Conservation (phyloP, 2,888 invertebrate species). For the Scaptodrosophila latifasciaeformis region DNA sequence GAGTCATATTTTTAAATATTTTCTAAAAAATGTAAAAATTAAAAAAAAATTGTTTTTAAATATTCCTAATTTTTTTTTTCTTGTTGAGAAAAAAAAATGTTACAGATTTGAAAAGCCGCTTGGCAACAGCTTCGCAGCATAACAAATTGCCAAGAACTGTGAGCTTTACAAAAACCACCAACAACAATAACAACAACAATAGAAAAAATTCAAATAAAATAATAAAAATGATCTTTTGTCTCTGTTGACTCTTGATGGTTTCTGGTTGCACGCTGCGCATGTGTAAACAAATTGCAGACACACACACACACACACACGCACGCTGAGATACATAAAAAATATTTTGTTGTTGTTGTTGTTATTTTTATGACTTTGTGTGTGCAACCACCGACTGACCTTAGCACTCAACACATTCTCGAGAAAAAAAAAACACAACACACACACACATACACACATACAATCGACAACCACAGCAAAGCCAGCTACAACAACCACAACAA, state of each 20-base stretch:
- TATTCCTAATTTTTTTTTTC: too few species aligned
- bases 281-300: slow-evolving; percentile 40
- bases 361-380: too few species aligned
- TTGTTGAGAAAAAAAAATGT: too few species aligned
- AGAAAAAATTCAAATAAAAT: neutral
- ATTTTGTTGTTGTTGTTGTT: too few species aligned
- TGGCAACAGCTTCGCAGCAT: slow-evolving; percentile 1
- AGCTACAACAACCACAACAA: neutral
- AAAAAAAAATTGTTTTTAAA: too few species aligned
- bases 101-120: too few species aligned
- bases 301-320: slow-evolving; percentile 15
- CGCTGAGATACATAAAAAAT: neutral
- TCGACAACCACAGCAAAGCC: too few species aligned
- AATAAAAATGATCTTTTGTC: slow-evolving; percentile 9
- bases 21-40: too few species aligned
- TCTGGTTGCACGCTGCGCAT: slow-evolving; percentile 15
- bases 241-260: slow-evolving; percentile 1
- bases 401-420: slow-evolving; percentile 42
- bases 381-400: slow-evolving; percentile 55
- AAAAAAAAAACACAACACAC: too few species aligned
- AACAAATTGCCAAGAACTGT: slow-evolving; percentile 3
- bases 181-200: slow-evolving; percentile 20
- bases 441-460: too few species aligned
- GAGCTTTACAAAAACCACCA: slow-evolving; percentile 13
- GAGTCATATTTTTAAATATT: too few species aligned